These are phyloP conservation scores for Drosophila robusta DNA, from an alignment of 2,888 invertebrate genomes.

Conservation along the genomic window DNA sequence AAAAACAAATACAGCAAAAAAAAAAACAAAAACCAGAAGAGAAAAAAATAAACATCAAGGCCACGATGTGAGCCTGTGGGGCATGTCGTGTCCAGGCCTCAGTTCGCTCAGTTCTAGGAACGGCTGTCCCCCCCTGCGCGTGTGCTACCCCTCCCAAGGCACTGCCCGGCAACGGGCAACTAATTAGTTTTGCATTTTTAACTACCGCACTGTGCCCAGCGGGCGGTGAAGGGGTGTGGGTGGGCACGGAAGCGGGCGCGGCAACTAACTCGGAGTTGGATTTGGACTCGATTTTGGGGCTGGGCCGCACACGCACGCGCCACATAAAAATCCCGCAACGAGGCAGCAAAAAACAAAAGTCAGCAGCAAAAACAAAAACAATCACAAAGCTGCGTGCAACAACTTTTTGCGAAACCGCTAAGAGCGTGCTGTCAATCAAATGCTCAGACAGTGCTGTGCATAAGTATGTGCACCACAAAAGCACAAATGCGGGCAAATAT, in stretches of 20 bases:
- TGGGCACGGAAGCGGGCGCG: too few relatives aligned
- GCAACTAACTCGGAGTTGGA: neutral
- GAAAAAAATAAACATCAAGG: conserved; percentile 41
- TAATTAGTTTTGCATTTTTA: conserved; percentile 76
- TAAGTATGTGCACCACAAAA: conserved; percentile 16
- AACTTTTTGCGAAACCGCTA: conserved; percentile 47
- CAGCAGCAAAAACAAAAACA: conserved; percentile 11
- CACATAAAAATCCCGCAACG: conserved; percentile 38
- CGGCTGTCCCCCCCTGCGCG: neutral
- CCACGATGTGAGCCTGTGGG: conserved; percentile 40
- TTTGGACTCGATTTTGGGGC: conserved; percentile 29
- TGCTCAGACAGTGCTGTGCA: conserved; percentile 39
- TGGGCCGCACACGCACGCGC: conserved; percentile 44
- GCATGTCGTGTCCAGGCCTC: conserved; percentile 51
- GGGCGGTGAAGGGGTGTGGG: conserved; percentile 12
- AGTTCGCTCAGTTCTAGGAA: conserved; percentile 20
- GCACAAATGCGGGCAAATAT: neutral
- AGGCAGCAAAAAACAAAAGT: conserved; percentile 8
- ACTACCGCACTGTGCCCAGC: conserved; percentile 53
- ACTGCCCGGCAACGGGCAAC: conserved; percentile 19
- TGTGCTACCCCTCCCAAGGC: neutral
- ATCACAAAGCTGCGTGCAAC: conserved; percentile 44
- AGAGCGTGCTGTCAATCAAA: conserved; percentile 70
- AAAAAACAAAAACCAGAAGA: neutral
- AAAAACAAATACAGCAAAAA: neutral